Conservation (phyloP, 64 coral and sea anemone genomes). For the Stichodactyla mertensii region DNA sequence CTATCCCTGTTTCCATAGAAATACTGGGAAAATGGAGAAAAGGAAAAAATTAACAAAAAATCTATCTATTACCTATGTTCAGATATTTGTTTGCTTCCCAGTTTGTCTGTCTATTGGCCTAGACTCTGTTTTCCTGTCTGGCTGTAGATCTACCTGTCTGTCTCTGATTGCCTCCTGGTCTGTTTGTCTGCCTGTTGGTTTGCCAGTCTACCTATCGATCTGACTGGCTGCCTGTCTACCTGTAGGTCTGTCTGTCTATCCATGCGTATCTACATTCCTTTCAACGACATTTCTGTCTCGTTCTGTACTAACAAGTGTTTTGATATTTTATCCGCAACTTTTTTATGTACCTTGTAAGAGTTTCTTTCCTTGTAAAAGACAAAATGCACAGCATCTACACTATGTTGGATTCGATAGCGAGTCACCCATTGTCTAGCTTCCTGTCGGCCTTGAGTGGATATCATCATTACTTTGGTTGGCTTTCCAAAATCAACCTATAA, state of each 20-base stretch:
- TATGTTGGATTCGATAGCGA: slow-evolving; percentile 33
- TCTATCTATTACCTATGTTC: neutral
- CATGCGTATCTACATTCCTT: too few relatives aligned
- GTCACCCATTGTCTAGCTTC: slow-evolving; percentile 46
- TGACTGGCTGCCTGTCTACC: too few relatives aligned
- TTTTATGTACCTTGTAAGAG: slow-evolving; percentile 24
- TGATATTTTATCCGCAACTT: neutral
- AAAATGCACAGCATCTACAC: slow-evolving; percentile 51
- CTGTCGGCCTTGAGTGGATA: slow-evolving; percentile 50
- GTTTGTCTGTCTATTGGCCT: too few relatives aligned
- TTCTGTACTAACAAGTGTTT: too few relatives aligned
- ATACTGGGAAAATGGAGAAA: slow-evolving; percentile 27
- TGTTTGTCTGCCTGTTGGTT: too few relatives aligned
- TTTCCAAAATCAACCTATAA: slow-evolving; percentile 38
- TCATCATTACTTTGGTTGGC: slow-evolving; percentile 50
- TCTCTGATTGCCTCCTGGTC: too few relatives aligned
- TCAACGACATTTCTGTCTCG: too few relatives aligned
- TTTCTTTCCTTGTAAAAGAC: slow-evolving; percentile 49
- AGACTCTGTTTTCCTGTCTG: too few relatives aligned
- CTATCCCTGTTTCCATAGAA: slow-evolving; percentile 47
- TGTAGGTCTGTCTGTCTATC: too few relatives aligned
- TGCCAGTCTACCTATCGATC: too few relatives aligned
- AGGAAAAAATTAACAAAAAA: neutral
- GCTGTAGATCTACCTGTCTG: too few relatives aligned
- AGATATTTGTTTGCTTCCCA: too few relatives aligned